These are phyloP conservation scores for Andrena bicolor DNA, from an alignment of 2,888 invertebrate genomes.

Conservation along the genomic window DNA sequence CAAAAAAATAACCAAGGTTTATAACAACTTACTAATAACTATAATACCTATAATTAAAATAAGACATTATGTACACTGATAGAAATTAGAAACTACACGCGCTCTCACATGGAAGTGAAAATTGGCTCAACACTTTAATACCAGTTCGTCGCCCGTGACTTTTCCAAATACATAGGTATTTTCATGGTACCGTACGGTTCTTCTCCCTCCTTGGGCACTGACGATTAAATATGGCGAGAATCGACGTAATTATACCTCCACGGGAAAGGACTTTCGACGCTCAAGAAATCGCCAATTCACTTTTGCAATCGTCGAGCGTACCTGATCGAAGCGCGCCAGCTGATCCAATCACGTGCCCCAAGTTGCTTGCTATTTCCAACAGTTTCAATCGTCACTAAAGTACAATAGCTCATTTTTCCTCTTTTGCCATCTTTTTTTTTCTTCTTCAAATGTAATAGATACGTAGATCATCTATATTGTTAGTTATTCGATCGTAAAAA, in stretches of 20 bases:
- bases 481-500: too few relatives aligned
- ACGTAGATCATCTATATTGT: too few relatives aligned
- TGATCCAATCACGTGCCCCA: constrained; percentile 47
- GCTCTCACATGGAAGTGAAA: constrained; percentile 4
- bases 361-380: constrained; percentile 48
- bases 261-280: constrained; percentile 75
- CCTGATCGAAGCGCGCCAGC: constrained; percentile 58
- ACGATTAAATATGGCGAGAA: constrained; percentile 58
- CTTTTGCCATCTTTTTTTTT: too few relatives aligned
- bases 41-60: too few relatives aligned
- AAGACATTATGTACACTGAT: too few relatives aligned
- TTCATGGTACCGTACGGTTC: constrained; percentile 19
- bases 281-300: constrained; percentile 79
- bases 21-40: too few relatives aligned
- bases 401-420: not conserved
- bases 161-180: constrained; percentile 35
- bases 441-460: too few relatives aligned
- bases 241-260: constrained; percentile 39
- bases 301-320: constrained; percentile 77
- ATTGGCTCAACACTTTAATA: constrained; percentile 28
- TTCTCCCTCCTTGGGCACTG: constrained; percentile 29
- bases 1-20: too few relatives aligned
- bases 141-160: constrained; percentile 63
- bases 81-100: too few relatives aligned
- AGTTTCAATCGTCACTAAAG: constrained; percentile 27